Evolutionary conservation across 2,888 invertebrate species (phyloP), one percentile per base, ranked within the genome.

Genomic region (Branchinecta sandiegonensis): DNA sequence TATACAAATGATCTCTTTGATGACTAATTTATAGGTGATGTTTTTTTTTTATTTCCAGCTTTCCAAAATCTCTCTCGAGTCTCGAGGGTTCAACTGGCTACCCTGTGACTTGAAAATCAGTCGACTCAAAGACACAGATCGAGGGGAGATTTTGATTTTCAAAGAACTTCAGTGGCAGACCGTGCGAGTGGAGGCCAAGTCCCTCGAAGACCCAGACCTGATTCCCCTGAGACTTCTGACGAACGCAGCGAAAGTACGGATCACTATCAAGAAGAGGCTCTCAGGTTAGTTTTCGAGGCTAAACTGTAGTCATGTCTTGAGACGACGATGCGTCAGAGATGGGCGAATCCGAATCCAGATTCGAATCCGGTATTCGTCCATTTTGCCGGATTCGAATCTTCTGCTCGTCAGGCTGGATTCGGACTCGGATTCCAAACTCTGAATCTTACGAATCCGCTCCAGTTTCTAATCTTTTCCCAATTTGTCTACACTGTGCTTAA

Each of bases 151-250:
- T 72, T 83, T 99, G 72, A 89, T 97, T 76, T 99, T 97, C 80
- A 99, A 99, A 83, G 91, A 94, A 80, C 80, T 97, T 68, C 90
- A 91, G 76, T 99, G 99, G 97, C 95, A 97, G 79, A 92, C 93
- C 67, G 86, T 97, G 23, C 83, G 95, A 71, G 90, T 97, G 75
- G 96, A 97, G 79, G 96, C 96, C 12, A 89, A 86, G 75, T 90
- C 92, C 70, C 84, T 69, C 7, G 65, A 65, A n/a, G 37, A 65
- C 23, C 72, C 73, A 64, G 71, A 85, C 71, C 79, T 93, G 68
- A 93, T 94, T 0, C 97, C 99, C 0, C 80, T 99, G 65, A 82
- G 96, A 71, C 82, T 99, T 71, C 83, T 99, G 46, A 90, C 96
- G 23, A 95, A 95, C 79, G 92, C 91, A 77, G 93, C 95, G 56